Evolutionary conservation across 2,797 vertebrate genomes (phyloP).

Genomic region (Lateolabrax maculatus): DNA sequence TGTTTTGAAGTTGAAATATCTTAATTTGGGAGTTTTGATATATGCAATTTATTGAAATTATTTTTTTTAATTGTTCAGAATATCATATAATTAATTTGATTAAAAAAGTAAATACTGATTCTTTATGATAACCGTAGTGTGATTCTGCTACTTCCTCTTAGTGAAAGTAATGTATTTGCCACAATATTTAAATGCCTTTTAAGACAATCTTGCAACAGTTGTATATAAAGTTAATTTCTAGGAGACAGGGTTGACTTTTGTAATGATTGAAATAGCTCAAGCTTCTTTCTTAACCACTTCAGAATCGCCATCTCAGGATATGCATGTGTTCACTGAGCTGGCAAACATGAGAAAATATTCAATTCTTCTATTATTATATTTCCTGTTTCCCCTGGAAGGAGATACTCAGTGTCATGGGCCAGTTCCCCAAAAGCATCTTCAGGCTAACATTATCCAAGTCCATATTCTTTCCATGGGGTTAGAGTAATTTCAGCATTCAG

Average conservation of each 20-base stretch:
- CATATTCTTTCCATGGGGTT: background rate
- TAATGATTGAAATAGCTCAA: background rate
- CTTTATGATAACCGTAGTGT: too few species aligned
- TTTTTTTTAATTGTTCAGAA: too few species aligned
- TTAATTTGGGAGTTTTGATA: too few species aligned
- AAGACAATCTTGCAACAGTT: too few species aligned
- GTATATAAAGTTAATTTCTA: background rate
- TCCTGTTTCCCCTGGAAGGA: background rate
- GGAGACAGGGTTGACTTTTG: background rate
- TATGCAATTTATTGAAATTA: too few species aligned
- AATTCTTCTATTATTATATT: constrained; percentile 2
- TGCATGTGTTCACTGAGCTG: constrained; percentile 18
- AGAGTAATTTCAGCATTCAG: constrained; percentile 10
- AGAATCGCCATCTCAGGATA: background rate
- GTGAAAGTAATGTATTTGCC: too few species aligned
- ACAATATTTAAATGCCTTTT: too few species aligned
- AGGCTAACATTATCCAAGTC: constrained; percentile 12
- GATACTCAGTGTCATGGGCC: background rate
- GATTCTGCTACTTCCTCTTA: too few species aligned
- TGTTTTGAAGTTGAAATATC: too few species aligned
- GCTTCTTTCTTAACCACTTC: background rate
- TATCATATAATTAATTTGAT: too few species aligned
- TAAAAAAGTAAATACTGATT: too few species aligned
- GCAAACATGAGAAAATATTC: background rate
- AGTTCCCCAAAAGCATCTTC: constrained; percentile 13